Evolutionary conservation across 2,113 vertebrate species (phyloP), one percentile per base, ranked within the genome.

Genomic region (Reinhardtius hippoglossoides): DNA sequence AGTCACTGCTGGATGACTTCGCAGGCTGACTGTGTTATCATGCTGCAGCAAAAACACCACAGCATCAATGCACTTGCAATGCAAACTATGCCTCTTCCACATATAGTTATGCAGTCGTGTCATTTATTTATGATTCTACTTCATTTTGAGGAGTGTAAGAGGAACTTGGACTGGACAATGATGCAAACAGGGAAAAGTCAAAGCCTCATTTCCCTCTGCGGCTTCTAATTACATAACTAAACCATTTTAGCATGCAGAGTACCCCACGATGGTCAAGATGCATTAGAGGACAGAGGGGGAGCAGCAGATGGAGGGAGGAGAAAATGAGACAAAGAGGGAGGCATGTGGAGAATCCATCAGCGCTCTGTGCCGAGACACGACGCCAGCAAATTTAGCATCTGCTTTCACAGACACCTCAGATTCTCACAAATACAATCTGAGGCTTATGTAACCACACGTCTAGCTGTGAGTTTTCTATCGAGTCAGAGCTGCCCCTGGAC

Each of bases 1-100:
- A 77, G 85, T 80, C 81, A 83, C 58, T 58, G 83, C 52, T 71
- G 18, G 12, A 74, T 84, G 85, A 83, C 73, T 81, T 69, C 54
- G 59, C 81, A 81, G 40, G 26, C 48, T 63, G 54, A 76, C 83
- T 62, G 54, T 62, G 57, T 78, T 21, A 58, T 75, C 52, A 46
- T 63, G 42, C 67, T 50, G 59, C 27, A 72, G 69, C 68, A 81
- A 78, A 73, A 85, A n/a, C 75, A 74, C 18, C 59, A 65, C 50
- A 78, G 54, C 23, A 35, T 46, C 59, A 35, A 5, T n/a, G 37
- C 24, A 16, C n/a, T 40, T 48, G 21, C 15, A 27, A 67, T 54
- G 50, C 18, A 67, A 46, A 27, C 31, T 14, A 31, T 44, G 26
- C 56, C 21, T 21, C 46, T 21, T 2, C 31, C 18, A 5, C 18